phyloP scores from a whole-genome alignment of 2,113 vertebrate genomes.

The Phalacrocorax aristotelis region DNA sequence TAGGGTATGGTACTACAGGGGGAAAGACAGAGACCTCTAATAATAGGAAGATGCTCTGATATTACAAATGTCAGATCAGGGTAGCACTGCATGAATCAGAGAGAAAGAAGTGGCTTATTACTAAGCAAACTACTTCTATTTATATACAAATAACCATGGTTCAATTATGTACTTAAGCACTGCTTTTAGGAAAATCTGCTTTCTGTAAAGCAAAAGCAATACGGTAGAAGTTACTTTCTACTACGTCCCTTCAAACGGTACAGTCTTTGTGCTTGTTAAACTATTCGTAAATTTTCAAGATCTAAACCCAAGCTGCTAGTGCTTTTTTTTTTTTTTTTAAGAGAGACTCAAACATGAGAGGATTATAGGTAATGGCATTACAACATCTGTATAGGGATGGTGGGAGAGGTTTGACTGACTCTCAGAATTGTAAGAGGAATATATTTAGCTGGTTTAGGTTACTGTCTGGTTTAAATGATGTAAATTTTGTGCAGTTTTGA shows the following conservation, averaged over 20 bases:
- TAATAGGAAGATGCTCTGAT: not conserved
- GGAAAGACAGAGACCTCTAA: not conserved
- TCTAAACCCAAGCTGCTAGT: not conserved
- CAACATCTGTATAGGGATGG: not conserved
- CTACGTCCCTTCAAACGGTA: not conserved
- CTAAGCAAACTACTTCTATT: constrained; percentile 47
- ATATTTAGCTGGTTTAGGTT: not conserved
- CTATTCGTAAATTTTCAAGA: not conserved
- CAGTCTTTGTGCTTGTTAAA: not conserved
- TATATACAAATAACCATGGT: constrained; percentile 25
- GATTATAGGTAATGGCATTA: not conserved
- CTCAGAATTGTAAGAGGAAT: not conserved
- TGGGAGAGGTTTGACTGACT: not conserved
- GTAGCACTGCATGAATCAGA: not conserved
- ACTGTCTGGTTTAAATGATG: not conserved
- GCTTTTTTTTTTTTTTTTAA: not conserved
- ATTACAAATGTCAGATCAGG: not conserved
- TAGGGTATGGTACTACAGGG: not conserved
- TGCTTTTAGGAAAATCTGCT: not conserved
- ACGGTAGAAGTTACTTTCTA: not conserved
- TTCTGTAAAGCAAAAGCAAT: not conserved
- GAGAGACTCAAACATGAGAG: not conserved
- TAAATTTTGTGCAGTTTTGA: not conserved
- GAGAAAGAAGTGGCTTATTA: constrained; percentile 5
- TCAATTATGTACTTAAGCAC: not conserved